Base-by-base conservation (phyloP, 2,113 vertebrate species). In the Penelope pileata region DNA sequence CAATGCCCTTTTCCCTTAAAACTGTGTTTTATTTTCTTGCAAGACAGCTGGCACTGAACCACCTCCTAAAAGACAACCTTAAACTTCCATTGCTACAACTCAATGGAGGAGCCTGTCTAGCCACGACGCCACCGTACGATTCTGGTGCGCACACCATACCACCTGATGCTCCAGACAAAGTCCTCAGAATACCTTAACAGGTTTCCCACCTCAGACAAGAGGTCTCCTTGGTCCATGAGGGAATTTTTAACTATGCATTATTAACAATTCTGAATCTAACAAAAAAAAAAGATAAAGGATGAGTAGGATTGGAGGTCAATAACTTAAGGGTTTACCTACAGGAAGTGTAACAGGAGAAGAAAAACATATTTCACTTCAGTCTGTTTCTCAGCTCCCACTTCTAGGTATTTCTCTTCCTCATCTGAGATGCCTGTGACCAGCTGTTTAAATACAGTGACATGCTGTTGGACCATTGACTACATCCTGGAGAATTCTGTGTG, bases 81-180 rank as follows among this genome's bases (percentile, higher is more conserved):
- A 40, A 48, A 0, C 11, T 34, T 19, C 1, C 26, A 16, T 26
- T n/a, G 60, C 47, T 70, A 2, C 38, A 14, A 7, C 2, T 23
- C 12, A 51, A 6, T 29, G 14, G 3, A 38, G 53, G 24, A 2
- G 11, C 27, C 47, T 24, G 36, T 19, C 34, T 0, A 29, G 32
- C 30, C 21, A 12, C 3, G 23, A 40, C 24, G 60, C 50, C 30
- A 47, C 36, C 53, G 6, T 26, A 3, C 30, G 10, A 3, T 26
- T 9, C 4, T 1, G 0, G 4, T 2, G 12, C 18, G 26, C 34
- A 19, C 15, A 30, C 32, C 11, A 2, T 0, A 18, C 10, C 40
- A 67, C 78, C 27, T 62, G 38, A 23, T 1, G 12, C 22, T 64
- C 22, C 2, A 14, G 29, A 4, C 3, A 19, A 1, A 50, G 23